phyloP scores from a whole-genome alignment of 2,797 vertebrate species.

The Sphenodon punctatus region DNA sequence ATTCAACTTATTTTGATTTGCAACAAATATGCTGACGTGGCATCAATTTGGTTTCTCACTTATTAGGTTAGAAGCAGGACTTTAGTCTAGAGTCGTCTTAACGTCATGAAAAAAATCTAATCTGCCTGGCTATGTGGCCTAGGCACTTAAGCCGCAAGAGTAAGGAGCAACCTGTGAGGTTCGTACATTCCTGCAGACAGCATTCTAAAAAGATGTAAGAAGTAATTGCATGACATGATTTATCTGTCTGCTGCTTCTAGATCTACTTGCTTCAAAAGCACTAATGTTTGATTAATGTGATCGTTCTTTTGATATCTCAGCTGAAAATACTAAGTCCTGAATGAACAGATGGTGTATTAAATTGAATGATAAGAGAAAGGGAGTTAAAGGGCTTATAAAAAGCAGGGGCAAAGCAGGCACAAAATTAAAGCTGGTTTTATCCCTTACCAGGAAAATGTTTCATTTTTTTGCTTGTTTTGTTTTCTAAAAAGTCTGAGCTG shows the following conservation, averaged over 20 bases:
- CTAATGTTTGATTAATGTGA: conserved; percentile 62
- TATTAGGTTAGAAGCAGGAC: background rate
- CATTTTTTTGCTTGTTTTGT: background rate
- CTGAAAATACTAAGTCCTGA: conserved; percentile 56
- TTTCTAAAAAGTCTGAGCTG: no score
- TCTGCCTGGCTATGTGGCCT: background rate
- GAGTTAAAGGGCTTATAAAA: conserved; percentile 48
- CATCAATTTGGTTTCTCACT: background rate
- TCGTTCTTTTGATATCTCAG: conserved; percentile 59
- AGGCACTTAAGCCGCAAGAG: conserved; percentile 7
- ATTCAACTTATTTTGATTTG: conserved; percentile 16
- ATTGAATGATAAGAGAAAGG: conserved; percentile 49
- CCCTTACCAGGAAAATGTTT: conserved; percentile 25
- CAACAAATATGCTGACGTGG: background rate
- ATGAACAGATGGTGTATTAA: conserved; percentile 60
- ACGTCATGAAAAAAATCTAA: background rate
- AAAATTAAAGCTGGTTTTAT: conserved; percentile 33
- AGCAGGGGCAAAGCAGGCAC: conserved; percentile 20
- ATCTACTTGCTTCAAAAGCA: conserved; percentile 48
- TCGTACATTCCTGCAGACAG: background rate
- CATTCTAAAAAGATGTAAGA: conserved; percentile 9
- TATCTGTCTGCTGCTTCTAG: conserved; percentile 51
- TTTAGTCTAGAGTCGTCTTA: conserved; percentile 7
- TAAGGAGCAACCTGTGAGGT: background rate
- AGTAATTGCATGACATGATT: conserved; percentile 48